Evolutionary conservation across 2,113 vertebrate genomes (phyloP).

Genomic region (Ifrita kowaldi): DNA sequence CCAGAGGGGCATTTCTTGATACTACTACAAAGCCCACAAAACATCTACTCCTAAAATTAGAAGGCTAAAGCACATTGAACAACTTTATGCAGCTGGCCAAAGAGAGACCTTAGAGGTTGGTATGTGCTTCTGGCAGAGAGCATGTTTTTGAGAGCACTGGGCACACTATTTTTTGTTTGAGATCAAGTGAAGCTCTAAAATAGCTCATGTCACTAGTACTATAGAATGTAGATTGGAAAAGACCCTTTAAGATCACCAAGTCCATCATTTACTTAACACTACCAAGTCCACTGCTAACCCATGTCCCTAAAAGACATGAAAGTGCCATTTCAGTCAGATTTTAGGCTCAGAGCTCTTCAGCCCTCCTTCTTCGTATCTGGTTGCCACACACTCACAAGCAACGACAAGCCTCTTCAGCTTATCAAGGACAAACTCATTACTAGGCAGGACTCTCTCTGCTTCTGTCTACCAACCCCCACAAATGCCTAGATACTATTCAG

Average conservation of each 20-base stretch:
- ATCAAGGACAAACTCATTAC: neutral
- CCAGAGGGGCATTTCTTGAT: neutral
- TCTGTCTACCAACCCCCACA: neutral
- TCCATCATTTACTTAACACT: neutral
- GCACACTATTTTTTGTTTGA: neutral
- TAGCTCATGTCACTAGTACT: neutral
- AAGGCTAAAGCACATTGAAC: neutral
- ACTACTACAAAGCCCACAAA: neutral
- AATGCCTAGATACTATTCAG: neutral
- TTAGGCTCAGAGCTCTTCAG: neutral
- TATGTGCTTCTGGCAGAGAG: neutral
- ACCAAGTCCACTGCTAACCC: neutral
- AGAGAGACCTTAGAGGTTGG: neutral
- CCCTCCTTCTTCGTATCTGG: neutral
- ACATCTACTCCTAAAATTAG: neutral
- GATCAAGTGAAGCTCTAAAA: neutral
- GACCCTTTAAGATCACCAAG: neutral
- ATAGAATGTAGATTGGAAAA: neutral
- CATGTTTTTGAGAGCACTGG: neutral
- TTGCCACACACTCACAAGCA: neutral
- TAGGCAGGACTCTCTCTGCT: neutral
- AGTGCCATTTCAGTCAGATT: neutral
- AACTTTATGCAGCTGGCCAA: neutral
- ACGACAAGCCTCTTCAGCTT: neutral
- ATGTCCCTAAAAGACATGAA: neutral